Evolutionary conservation across 37 sponge, comb jelly and placozoan genomes (phyloP).

Genomic region (Dysidea cf. avara): DNA sequence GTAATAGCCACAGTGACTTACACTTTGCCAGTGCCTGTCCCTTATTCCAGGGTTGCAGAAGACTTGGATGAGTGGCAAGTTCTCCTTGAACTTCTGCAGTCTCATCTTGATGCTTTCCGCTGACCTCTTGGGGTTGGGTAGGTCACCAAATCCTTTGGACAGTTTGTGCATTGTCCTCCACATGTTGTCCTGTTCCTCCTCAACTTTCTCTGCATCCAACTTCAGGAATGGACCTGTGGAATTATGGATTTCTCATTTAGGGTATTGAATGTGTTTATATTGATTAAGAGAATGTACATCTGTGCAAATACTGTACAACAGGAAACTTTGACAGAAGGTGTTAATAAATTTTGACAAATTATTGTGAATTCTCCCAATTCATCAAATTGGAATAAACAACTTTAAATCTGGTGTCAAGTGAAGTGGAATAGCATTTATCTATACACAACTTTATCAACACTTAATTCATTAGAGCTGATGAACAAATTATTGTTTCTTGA

Average conservation of each 20-base stretch:
- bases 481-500: no score
- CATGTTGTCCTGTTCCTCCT: slow-evolving; percentile 89
- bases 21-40: slow-evolving; percentile 90
- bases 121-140: slow-evolving; percentile 81
- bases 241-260: no score
- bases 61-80: slow-evolving; percentile 85
- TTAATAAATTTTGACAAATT: no score
- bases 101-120: slow-evolving; percentile 81
- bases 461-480: no score
- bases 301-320: no score
- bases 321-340: no score
- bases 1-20: not conserved
- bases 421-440: no score
- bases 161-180: slow-evolving; percentile 94
- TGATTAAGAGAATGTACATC: not conserved
- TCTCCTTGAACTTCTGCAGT: slow-evolving; percentile 88
- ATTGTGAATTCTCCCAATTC: no score
- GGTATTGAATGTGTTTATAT: no score
- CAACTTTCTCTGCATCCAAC: slow-evolving; percentile 88
- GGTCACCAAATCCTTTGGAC: slow-evolving; percentile 76
- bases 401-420: no score
- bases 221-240: slow-evolving; percentile 81
- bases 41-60: slow-evolving; percentile 94
- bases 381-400: no score
- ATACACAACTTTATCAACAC: no score